These are phyloP conservation scores for Cryptoleucopteryx plumbea DNA, from an alignment of 2,113 vertebrate genomes.

Conservation along the genomic window DNA sequence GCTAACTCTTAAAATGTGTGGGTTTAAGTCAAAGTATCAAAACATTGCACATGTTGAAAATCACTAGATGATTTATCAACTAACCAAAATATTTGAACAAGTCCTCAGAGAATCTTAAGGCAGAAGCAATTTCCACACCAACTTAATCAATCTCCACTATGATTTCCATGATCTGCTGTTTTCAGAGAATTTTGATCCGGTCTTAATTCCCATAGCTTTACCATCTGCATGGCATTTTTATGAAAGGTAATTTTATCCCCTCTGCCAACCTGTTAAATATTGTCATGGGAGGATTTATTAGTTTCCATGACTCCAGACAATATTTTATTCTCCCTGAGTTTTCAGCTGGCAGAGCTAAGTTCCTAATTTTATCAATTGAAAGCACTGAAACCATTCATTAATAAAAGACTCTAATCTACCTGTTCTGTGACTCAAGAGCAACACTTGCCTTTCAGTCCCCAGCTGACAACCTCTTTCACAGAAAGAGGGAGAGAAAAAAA, in stretches of 20 bases:
- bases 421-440: not conserved
- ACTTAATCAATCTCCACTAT: conserved; percentile 1
- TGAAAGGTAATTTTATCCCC: conserved; percentile 58
- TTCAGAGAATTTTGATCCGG: conserved; percentile 16
- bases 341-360: conserved; percentile 4
- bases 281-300: conserved; percentile 56
- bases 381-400: conserved; percentile 29
- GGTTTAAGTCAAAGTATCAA: not conserved
- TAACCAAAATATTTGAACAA: conserved; percentile 13
- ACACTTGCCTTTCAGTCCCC: not conserved
- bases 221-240: conserved; percentile 45
- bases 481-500: not conserved
- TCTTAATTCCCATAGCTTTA: conserved; percentile 45
- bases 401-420: conserved; percentile 3
- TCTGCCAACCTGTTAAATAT: conserved; percentile 56
- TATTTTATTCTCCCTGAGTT: conserved; percentile 54
- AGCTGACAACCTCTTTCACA: not conserved
- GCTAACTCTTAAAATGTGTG: not conserved
- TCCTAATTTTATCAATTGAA: conserved; percentile 40
- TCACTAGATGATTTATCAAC: conserved; percentile 24
- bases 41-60: conserved; percentile 2
- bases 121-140: conserved; percentile 43
- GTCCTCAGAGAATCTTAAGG: not conserved
- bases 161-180: conserved; percentile 32
- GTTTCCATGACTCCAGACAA: conserved; percentile 49